Percentiles rank a stretch among this genome's conserved stretches.
Evolutionary conservation across 2,113 vertebrate species (phyloP).

Genomic region (Raja brachyura): DNA sequence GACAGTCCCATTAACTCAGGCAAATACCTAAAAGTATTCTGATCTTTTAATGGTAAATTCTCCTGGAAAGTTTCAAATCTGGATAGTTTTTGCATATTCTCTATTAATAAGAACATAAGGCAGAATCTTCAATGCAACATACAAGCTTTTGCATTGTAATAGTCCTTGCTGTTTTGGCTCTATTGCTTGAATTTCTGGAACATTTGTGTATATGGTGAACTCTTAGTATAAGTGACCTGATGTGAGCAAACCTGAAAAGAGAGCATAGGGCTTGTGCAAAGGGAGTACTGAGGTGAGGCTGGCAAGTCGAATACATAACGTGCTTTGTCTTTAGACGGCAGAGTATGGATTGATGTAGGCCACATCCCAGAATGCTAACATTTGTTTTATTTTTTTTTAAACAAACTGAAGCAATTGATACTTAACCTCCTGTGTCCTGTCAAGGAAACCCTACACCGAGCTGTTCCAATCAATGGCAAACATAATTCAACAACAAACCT

Average conservation of each 20-base stretch:
- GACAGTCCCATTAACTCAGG: not conserved
- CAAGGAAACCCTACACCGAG: slow-evolving; percentile 19
- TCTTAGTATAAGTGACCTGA: not conserved
- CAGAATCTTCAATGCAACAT: too few species aligned
- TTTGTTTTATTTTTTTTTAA: slow-evolving; percentile 35
- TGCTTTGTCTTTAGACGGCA: not conserved
- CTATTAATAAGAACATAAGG: too few species aligned
- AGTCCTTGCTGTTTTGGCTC: not conserved
- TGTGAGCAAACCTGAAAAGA: not conserved
- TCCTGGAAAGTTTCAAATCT: too few species aligned
- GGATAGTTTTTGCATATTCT: too few species aligned
- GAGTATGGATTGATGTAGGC: not conserved
- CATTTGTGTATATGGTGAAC: not conserved
- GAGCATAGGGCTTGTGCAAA: not conserved
- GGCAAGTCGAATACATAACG: not conserved
- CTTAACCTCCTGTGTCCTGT: slow-evolving; percentile 30
- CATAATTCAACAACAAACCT: not conserved
- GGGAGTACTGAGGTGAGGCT: not conserved
- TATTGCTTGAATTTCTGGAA: not conserved
- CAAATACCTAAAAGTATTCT: not conserved
- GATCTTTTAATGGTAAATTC: too few species aligned
- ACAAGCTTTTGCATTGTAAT: too few species aligned
- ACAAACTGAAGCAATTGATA: slow-evolving; percentile 34
- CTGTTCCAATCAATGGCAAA: slow-evolving; percentile 4
- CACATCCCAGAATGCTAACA: slow-evolving; percentile 27